A percentile compares a stretch with the other conserved stretches of the same genome.
Evolutionary conservation across 2,888 invertebrate genomes (phyloP).

Genomic region (Drosophila mimica): DNA sequence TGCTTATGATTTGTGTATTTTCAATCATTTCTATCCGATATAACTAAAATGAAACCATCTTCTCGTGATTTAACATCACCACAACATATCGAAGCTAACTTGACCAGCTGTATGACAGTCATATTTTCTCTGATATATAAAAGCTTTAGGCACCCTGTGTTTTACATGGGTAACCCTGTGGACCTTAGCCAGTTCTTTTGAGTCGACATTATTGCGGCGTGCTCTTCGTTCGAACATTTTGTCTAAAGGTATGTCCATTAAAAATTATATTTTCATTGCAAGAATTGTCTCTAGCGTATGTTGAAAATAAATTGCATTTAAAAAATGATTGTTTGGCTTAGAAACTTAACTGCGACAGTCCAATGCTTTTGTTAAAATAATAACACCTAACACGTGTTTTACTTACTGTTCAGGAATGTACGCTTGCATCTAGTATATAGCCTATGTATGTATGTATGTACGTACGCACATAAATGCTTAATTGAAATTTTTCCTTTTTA

Average conservation of each 20-base stretch:
- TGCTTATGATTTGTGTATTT: neutral
- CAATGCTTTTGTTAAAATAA: neutral
- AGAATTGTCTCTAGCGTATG: neutral
- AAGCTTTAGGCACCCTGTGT: neutral
- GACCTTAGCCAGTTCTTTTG: constrained; percentile 29
- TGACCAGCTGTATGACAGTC: neutral
- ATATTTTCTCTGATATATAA: neutral
- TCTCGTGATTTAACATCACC: neutral
- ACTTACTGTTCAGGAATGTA: constrained; percentile 27
- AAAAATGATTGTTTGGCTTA: neutral
- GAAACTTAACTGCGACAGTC: neutral
- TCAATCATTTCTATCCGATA: neutral
- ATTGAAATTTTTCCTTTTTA: neutral
- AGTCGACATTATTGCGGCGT: constrained; percentile 48
- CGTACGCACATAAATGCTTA: neutral
- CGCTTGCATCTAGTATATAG: constrained; percentile 14
- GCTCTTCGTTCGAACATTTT: constrained; percentile 36
- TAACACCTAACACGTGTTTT: constrained; percentile 25
- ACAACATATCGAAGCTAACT: constrained; percentile 17
- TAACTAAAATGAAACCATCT: neutral
- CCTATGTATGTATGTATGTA: neutral
- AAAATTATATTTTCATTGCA: neutral
- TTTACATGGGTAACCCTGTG: constrained; percentile 23
- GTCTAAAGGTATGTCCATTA: constrained; percentile 39
- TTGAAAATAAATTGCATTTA: neutral